Base-by-base conservation (phyloP, 2,888 invertebrate genomes). In the Nematopogon swammerdamellus region DNA sequence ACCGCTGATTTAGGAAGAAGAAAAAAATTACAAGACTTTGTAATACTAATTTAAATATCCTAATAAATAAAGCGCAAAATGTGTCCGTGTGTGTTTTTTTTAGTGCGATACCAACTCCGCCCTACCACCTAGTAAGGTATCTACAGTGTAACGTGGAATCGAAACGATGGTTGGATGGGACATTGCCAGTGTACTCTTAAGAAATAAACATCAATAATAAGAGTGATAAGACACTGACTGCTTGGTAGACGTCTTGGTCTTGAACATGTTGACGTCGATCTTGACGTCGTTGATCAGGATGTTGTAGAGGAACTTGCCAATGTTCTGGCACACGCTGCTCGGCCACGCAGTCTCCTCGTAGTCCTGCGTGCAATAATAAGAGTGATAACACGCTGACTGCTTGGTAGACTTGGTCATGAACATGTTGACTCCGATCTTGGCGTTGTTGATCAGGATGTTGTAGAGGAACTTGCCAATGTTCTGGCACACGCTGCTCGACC, bases 301-400 rank as follows among this genome's bases (percentile, higher is more conserved):
- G 57, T 91, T 88, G 64, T 92, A 95, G 0, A 97, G 76, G 67
- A 95, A 92, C 60, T 88, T 88, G 42, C 96, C 96, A 46, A 96
- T 76, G 44, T 82, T 83, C 47, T 72, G 67, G 10, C 86, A 65
- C 46, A 88, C 82, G 52, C 83, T 80, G 11, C 74, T 64, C 0
- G 89, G 86, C 94, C 93, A 94, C 0, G 72, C 64, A 11, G 77
- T 72, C 55, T 87, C 82, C 29, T 70, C 72, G 4, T 73, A 58
- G 56, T 85, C 82, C 81, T 83, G 50, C 1, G 25, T 8, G 8
- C 25, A 25, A 25, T 25, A 25, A 25, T 25, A 25, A 25, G 8
- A 25, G n/a, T n/a, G n/a, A n/a, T n/a, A 25, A 8, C 6, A 10
- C 4, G 70, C 79, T 71, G 53, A 79, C 79, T 65, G 64, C 61